Evolutionary conservation across 2,888 invertebrate species (phyloP).

Genomic region (Euplagia quadripunctaria): DNA sequence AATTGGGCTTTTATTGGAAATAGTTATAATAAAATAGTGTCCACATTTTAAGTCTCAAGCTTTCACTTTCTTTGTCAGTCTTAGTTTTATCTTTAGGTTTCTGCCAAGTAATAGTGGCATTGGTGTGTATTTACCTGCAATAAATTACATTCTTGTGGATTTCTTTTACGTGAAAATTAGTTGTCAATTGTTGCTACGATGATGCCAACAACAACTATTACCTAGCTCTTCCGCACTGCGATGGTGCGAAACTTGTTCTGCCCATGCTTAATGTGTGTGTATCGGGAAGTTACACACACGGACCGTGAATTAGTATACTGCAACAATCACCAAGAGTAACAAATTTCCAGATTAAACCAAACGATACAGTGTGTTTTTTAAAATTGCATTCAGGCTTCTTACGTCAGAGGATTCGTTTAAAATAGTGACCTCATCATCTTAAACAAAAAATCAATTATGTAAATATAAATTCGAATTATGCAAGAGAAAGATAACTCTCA

Average conservation of each 20-base stretch:
- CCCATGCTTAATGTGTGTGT: slow-evolving; percentile 70
- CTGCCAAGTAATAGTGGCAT: slow-evolving; percentile 33
- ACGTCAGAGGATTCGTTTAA: not conserved
- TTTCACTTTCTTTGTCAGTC: slow-evolving; percentile 49
- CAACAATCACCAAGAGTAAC: slow-evolving; percentile 29
- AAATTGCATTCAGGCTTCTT: not conserved
- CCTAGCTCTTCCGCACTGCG: slow-evolving; percentile 51
- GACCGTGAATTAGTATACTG: slow-evolving; percentile 54
- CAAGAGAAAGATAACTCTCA: slow-evolving; percentile 15
- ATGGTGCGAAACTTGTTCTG: slow-evolving; percentile 61
- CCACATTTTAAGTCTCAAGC: slow-evolving; percentile 35
- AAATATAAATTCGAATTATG: slow-evolving; percentile 8
- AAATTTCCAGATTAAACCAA: not conserved
- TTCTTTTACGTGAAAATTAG: slow-evolving; percentile 45
- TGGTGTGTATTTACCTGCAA: slow-evolving; percentile 24
- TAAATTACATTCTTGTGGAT: slow-evolving; percentile 36
- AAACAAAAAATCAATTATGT: slow-evolving; percentile 8
- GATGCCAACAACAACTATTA: slow-evolving; percentile 59
- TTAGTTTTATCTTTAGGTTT: slow-evolving; percentile 29
- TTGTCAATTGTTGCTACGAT: slow-evolving; percentile 50
- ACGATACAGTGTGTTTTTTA: not conserved
- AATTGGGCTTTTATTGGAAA: slow-evolving; percentile 52
- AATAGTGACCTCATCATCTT: not conserved
- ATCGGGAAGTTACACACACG: slow-evolving; percentile 57
- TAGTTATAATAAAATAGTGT: slow-evolving; percentile 37